Evolutionary conservation across 2,888 invertebrate genomes (phyloP).

Genomic region (Synanthedon formicaeformis): DNA sequence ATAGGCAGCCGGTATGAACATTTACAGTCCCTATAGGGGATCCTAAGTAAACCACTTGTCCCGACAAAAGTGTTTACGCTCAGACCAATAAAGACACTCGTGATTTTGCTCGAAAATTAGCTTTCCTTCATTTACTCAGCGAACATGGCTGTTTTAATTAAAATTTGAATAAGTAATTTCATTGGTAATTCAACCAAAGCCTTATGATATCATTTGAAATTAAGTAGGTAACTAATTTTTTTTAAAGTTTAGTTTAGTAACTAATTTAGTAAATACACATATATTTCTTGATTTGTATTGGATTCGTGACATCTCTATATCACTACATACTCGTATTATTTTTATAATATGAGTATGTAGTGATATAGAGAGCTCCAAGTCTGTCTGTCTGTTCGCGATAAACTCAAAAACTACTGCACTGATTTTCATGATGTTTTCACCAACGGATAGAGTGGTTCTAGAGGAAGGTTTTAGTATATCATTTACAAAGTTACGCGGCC

Average conservation of each 20-base stretch:
- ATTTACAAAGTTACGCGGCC: no score
- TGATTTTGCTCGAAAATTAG: conserved; percentile 38
- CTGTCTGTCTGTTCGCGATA: no score
- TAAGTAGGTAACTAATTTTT: neutral
- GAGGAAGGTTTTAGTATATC: no score
- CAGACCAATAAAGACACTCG: conserved; percentile 31
- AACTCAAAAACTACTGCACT: no score
- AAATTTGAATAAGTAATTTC: neutral
- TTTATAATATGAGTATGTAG: no score
- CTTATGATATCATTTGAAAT: no score
- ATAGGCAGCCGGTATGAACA: conserved; percentile 27
- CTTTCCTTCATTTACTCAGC: conserved; percentile 8
- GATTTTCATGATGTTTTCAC: no score
- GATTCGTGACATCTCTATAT: no score
- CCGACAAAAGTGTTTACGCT: conserved; percentile 34
- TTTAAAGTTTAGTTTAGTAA: neutral
- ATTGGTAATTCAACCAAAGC: neutral
- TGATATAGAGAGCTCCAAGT: no score
- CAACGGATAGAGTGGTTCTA: no score
- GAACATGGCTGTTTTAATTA: neutral
- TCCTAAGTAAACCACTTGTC: conserved; percentile 54
- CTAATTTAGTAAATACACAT: neutral
- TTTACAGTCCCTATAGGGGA: conserved; percentile 28
- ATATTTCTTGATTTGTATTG: neutral
- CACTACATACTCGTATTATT: no score